These are phyloP conservation scores for Onychomys arenicola DNA, from an alignment of 2,797 vertebrate species.

Conservation along the genomic window DNA sequence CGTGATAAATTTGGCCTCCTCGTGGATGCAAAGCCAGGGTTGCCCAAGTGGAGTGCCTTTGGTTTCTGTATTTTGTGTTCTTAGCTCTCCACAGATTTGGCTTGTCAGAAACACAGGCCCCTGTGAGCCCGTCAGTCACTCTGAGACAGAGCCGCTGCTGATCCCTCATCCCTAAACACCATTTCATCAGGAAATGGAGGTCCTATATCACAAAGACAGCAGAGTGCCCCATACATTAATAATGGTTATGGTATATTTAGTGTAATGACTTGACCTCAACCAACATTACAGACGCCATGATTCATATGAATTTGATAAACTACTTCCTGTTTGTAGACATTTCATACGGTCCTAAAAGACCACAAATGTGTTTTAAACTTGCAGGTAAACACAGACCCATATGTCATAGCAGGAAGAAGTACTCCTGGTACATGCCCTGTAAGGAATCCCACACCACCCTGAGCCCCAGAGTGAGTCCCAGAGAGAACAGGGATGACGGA, in stretches of 20 bases:
- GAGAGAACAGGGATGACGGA: slow-evolving; percentile 59
- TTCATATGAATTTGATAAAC: slow-evolving; percentile 87
- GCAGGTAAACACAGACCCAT: slow-evolving; percentile 78
- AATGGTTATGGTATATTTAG: slow-evolving; percentile 87
- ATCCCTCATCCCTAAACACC: slow-evolving; percentile 83
- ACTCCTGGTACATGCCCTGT: slow-evolving; percentile 30
- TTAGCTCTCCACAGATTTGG: slow-evolving; percentile 82
- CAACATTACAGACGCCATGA: slow-evolving; percentile 82
- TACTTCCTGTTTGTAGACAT: slow-evolving; percentile 87
- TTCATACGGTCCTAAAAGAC: slow-evolving; percentile 80
- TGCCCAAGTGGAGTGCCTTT: slow-evolving; percentile 88
- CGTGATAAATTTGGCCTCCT: slow-evolving; percentile 92
- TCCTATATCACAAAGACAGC: slow-evolving; percentile 84
- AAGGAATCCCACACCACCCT: slow-evolving; percentile 4
- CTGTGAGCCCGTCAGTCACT: slow-evolving; percentile 80
- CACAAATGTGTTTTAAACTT: slow-evolving; percentile 81
- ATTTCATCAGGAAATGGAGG: slow-evolving; percentile 84
- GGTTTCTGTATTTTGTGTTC: slow-evolving; percentile 76
- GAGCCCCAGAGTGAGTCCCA: not conserved
- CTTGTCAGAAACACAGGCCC: slow-evolving; percentile 15
- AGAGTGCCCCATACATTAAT: slow-evolving; percentile 83
- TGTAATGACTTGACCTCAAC: slow-evolving; percentile 87
- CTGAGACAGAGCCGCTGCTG: slow-evolving; percentile 71
- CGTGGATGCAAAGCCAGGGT: slow-evolving; percentile 83
- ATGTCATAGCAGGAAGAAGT: not conserved